Conservation (phyloP, 2,797 vertebrate genomes). For the Borostomias antarcticus region DNA sequence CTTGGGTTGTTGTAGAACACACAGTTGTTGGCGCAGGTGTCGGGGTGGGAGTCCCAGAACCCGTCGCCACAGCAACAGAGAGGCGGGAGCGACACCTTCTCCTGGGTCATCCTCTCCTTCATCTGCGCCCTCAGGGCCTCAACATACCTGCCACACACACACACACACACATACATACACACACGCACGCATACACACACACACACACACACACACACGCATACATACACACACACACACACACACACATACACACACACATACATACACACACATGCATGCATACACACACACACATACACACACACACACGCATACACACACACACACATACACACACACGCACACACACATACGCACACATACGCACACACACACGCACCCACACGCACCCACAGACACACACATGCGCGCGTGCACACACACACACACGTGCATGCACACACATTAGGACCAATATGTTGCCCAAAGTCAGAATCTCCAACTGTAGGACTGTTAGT, state of each 20-base stretch:
- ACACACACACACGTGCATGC: neutral
- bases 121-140: slow-evolving; percentile 78
- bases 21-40: slow-evolving; percentile 95
- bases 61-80: slow-evolving; percentile 88
- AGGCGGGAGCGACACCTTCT: slow-evolving; percentile 79
- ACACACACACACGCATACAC: neutral
- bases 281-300: neutral
- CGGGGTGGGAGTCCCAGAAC: slow-evolving; percentile 93
- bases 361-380: neutral
- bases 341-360: neutral
- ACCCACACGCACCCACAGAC: neutral
- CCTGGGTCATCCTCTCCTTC: slow-evolving; percentile 78
- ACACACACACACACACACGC: neutral
- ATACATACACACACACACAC: too few relatives aligned
- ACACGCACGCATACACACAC: neutral
- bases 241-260: slow-evolving; percentile 2
- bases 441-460: neutral
- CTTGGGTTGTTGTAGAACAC: slow-evolving; percentile 90
- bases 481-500: neutral
- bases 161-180: neutral
- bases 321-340: neutral
- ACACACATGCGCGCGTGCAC: neutral
- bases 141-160: slow-evolving; percentile 66
- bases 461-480: neutral
- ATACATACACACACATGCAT: neutral